A percentile compares a stretch with the other conserved stretches of the same genome.
Evolutionary conservation across 2,113 vertebrate species (phyloP).

Genomic region (Macrotus californicus): DNA sequence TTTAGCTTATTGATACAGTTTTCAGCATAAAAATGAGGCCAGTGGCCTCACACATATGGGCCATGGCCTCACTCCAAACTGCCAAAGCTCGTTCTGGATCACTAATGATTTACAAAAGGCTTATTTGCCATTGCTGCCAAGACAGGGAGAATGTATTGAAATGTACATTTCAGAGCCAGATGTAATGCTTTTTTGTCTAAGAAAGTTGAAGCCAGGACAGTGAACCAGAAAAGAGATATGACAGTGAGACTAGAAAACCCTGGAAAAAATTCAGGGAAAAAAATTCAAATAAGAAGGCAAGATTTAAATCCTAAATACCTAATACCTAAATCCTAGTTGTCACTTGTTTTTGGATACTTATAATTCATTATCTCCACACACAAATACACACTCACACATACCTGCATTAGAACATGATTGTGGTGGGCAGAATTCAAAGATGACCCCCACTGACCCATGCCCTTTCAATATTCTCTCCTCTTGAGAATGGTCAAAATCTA

Average conservation of each 20-base stretch:
- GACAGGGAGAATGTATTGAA: neutral
- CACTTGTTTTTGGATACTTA: neutral
- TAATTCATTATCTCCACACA: neutral
- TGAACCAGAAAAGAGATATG: neutral
- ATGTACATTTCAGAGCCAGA: constrained; percentile 29
- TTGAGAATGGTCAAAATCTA: neutral
- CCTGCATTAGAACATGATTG: neutral
- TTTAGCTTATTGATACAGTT: neutral
- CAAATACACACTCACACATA: neutral
- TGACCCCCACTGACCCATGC: neutral
- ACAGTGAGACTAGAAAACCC: neutral
- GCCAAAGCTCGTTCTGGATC: constrained; percentile 36
- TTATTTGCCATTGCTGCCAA: constrained; percentile 35
- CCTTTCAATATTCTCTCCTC: neutral
- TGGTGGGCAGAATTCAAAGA: neutral
- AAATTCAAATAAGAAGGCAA: neutral
- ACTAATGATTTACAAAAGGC: constrained; percentile 31
- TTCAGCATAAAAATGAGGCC: constrained; percentile 4
- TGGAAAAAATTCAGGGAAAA: neutral
- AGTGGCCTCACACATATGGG: neutral
- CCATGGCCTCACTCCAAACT: constrained; percentile 39
- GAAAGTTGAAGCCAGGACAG: constrained; percentile 43
- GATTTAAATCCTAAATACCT: too few species aligned
- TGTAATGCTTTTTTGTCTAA: neutral
- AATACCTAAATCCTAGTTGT: too few species aligned